Base-by-base conservation (phyloP, 2,888 invertebrate genomes). In the Buathra laborator region DNA sequence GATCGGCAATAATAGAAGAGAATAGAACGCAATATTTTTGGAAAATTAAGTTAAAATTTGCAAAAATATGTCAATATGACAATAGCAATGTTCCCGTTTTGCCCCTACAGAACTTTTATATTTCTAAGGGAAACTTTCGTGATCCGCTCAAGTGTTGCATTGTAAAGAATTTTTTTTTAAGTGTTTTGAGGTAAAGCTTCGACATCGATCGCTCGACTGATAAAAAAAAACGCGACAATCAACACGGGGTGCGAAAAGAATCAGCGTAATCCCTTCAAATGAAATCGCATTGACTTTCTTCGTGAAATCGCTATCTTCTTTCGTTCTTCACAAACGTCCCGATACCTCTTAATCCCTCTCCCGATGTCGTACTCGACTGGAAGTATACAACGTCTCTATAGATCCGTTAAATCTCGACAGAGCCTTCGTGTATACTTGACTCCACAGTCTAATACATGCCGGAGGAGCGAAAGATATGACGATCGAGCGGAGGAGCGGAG, bases 361-460 rank as follows among this genome's bases (percentile, higher is more conserved):
- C 43, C 16, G n/a, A 9, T 10, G 5, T 6, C 32, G n/a, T 48
- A 74, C 74, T 74, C 32, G 37, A 74, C 67, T 66, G 48, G 62
- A 83, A 72, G 74, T 78, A 67, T 78, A 83, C 74, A 74, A 74
- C 68, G 75, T 79, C 79, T 83, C 37, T 70, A 48, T 51, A 19
- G 56, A 75, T 76, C 70, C 62, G 76, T 53, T 19, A 44, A 37
- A 71, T 80, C 68, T 48, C 64, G 10, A 51, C 66, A 24, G 19
- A 44, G 48, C 62, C 59, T 32, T 37, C 32, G 51, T 12, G 48
- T 12, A 37, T 24, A 37, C 74, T 62, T 46, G 74, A 64, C 59
- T 59, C 16, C 16, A 32, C 32, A 64, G 62, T 75, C 48, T 51
- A 64, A 6, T 29, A 29, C 44, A 74, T 59, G 16, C 32, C 10